Conservation (phyloP, 2,113 vertebrate species). For the Brachypodius melanocephalos region DNA sequence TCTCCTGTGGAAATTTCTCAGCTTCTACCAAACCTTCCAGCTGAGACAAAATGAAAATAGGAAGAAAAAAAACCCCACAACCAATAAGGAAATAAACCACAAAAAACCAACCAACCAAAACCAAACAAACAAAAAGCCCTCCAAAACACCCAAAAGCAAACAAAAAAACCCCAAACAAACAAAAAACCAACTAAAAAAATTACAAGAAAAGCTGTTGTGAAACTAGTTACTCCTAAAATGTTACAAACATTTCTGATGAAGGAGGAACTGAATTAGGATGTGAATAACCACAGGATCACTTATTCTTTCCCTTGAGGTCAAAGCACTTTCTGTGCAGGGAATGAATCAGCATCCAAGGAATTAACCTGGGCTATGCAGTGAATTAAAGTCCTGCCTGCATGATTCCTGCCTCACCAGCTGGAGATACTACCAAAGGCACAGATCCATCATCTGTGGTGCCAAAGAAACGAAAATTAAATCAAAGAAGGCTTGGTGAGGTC, state of each 20-base stretch:
- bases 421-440: not conserved
- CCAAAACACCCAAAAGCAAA: not conserved
- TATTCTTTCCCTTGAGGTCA: not conserved
- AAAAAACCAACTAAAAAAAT: not conserved
- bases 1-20: not conserved
- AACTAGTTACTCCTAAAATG: not conserved
- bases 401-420: not conserved
- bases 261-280: not conserved
- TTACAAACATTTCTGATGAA: rapidly evolving
- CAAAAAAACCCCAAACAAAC: too few species aligned
- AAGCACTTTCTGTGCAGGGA: not conserved
- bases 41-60: not conserved
- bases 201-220: not conserved
- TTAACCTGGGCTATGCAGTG: not conserved
- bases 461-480: not conserved
- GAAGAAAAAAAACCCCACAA: not conserved
- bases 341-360: not conserved
- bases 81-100: not conserved
- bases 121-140: not conserved
- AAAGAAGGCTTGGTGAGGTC: not conserved
- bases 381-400: not conserved
- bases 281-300: not conserved
- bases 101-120: not conserved
- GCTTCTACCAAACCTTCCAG: not conserved
- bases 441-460: not conserved